phyloP scores from a whole-genome alignment of 2,888 invertebrate genomes.

The Volucella zonaria region DNA sequence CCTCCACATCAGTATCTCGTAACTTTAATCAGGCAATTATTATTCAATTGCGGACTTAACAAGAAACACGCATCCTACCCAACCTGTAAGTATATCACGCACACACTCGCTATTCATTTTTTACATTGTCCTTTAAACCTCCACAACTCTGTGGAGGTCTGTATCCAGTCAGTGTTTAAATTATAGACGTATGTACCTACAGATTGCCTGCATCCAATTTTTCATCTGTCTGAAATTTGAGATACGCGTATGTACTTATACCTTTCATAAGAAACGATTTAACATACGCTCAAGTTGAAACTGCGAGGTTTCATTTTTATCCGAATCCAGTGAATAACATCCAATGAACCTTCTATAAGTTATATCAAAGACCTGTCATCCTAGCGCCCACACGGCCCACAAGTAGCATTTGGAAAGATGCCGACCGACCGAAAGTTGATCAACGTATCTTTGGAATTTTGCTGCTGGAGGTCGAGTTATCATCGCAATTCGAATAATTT shows the following conservation, averaged over 20 bases:
- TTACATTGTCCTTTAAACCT: constrained; percentile 4
- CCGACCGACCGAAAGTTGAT: constrained; percentile 36
- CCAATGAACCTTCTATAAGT: neutral
- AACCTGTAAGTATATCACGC: neutral
- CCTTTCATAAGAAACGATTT: neutral
- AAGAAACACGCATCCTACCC: neutral
- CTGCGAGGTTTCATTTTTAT: neutral
- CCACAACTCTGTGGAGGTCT: neutral
- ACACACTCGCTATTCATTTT: neutral
- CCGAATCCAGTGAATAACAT: constrained; percentile 24
- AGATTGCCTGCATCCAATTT: constrained; percentile 4
- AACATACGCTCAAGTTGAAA: constrained; percentile 7
- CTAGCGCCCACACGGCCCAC: neutral
- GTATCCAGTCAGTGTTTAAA: no score
- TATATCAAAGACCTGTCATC: neutral
- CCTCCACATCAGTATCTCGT: neutral
- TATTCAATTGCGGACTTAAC: constrained; percentile 56
- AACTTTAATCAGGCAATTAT: constrained; percentile 59
- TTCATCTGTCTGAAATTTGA: constrained; percentile 29
- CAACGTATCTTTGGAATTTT: constrained; percentile 19
- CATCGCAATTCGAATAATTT: constrained; percentile 33
- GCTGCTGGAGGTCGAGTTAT: constrained; percentile 20
- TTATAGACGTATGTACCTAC: no score
- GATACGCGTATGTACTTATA: neutral
- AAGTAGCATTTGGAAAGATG: neutral